A percentile compares a stretch with the other conserved stretches of the same genome.
These are phyloP conservation scores for Strix uralensis DNA, from an alignment of 2,113 vertebrate genomes.

Conservation along the genomic window DNA sequence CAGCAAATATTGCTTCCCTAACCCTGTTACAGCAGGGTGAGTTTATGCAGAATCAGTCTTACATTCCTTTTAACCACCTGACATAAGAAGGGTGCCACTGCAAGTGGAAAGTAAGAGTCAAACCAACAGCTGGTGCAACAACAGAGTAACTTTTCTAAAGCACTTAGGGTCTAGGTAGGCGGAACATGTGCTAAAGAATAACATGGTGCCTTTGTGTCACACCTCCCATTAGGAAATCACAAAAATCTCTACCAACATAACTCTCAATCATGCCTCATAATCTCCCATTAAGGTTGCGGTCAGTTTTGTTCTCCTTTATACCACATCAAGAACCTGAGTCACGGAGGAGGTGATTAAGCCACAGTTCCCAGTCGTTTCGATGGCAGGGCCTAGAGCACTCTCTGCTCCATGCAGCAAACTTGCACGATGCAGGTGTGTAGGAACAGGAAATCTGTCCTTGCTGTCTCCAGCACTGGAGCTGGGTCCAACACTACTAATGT, in stretches of 20 bases:
- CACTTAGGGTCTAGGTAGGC: background rate
- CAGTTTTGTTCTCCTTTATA: background rate
- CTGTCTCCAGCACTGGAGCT: background rate
- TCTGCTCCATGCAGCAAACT: background rate
- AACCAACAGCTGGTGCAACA: background rate
- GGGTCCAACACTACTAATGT: background rate
- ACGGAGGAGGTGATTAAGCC: background rate
- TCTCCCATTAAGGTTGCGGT: background rate
- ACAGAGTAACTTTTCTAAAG: background rate
- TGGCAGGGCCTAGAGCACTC: background rate
- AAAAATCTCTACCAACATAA: background rate
- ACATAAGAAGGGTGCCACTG: rapidly evolving
- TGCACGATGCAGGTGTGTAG: background rate
- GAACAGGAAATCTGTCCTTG: background rate
- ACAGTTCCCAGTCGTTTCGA: background rate
- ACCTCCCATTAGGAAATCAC: background rate
- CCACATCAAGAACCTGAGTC: background rate
- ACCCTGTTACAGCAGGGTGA: background rate
- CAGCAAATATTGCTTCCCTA: background rate
- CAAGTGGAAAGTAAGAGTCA: background rate
- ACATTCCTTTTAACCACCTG: background rate
- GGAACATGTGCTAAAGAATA: background rate
- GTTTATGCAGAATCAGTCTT: background rate
- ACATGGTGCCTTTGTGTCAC: background rate
- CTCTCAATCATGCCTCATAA: background rate